These are phyloP conservation scores for Actinia tenebrosa DNA, from an alignment of 64 coral and sea anemone genomes.

Conservation along the genomic window DNA sequence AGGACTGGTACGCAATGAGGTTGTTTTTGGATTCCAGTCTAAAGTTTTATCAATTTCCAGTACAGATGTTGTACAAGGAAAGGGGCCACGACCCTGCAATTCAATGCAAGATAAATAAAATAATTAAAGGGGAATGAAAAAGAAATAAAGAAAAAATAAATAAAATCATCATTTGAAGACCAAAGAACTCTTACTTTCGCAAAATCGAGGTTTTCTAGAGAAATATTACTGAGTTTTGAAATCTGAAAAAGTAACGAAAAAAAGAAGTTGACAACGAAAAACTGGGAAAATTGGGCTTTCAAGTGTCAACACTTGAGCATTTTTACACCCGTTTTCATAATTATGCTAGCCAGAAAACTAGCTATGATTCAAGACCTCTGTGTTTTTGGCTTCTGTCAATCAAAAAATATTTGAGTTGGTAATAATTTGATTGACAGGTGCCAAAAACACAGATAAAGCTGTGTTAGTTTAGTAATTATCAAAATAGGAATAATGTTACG, in stretches of 20 bases:
- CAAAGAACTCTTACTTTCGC: conserved; percentile 39
- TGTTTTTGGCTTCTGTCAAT: no score
- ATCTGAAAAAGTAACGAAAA: conserved; percentile 44
- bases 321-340: no score
- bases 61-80: conserved; percentile 43
- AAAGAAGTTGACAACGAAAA: neutral
- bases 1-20: conserved; percentile 26
- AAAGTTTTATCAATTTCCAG: conserved; percentile 46
- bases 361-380: no score
- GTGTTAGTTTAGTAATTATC: neutral
- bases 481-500: neutral
- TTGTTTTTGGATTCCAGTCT: conserved; percentile 56
- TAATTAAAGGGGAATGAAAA: no score
- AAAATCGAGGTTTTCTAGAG: conserved; percentile 56
- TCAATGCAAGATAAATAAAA: neutral
- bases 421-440: no score
- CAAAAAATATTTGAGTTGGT: no score
- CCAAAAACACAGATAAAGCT: no score
- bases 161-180: neutral
- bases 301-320: no score
- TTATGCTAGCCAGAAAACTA: no score
- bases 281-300: neutral
- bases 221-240: conserved; percentile 40
- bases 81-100: conserved; percentile 64
- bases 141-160: no score